Base-by-base conservation (phyloP, 2,113 vertebrate species). In the Trematomus loennbergii region DNA sequence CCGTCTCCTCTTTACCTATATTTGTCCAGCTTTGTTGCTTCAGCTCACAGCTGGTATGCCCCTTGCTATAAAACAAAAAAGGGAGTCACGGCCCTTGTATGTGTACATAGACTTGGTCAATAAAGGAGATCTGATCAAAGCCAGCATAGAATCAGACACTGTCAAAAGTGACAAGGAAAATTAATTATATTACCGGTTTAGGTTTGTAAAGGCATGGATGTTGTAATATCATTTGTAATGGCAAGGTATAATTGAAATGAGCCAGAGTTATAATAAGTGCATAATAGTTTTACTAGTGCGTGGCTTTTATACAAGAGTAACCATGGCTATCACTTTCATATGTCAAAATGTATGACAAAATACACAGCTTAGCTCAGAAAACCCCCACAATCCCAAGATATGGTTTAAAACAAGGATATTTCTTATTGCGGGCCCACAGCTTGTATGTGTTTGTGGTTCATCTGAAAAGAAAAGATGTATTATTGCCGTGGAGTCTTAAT, bases 301-400 rank as follows among this genome's bases (percentile, higher is more conserved):
- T 54, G 6, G 25, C n/a, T 45, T 58, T 55, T 54, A 65, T 54
- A 52, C 22, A 62, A 18, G 6, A 29, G 40, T 63, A 58, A 58
- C n/a, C 22, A 43, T 81, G 59, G 54, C 12, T 20, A 45, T 78
- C 54, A 75, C 29, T 65, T 76, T 81, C 66, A 22, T 45, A 29
- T 25, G 43, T 66, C 20, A 45, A 48, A 73, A 82, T 75, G 52
- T 79, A 82, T 12, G 29, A 60, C 8, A 48, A 57, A 67, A 64
- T 25, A 46, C 9, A 45, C 9, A 53, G 36, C 59, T 78, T 43
- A 78, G 46, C 72, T 17, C 2, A 55, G 54, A 82, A 72, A 74
- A 72, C 33, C 29, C 29, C 9, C 17, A 60, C n/a, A 72, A 55
- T 49, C 63, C 46, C 15, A 63, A 50, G 20, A 66, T 54, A 20